Percentiles rank a stretch among this genome's conserved stretches.
phyloP scores from a whole-genome alignment of 2,113 vertebrate genomes.

The Tetrao urogallus region DNA sequence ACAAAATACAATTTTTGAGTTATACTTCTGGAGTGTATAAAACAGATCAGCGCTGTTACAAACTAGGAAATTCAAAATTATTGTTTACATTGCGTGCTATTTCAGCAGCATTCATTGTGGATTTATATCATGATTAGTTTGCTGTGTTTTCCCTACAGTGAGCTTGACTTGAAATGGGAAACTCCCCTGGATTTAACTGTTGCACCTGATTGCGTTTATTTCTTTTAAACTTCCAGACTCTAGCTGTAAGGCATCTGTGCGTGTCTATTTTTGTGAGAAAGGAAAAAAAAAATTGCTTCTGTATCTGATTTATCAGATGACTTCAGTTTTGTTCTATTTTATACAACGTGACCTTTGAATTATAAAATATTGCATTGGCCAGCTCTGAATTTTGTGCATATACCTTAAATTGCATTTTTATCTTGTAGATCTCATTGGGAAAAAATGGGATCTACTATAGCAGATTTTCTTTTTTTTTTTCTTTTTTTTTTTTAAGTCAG shows the following conservation, averaged over 20 bases:
- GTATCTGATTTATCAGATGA: constrained; percentile 37
- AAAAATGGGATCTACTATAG: background rate
- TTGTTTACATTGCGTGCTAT: constrained; percentile 60
- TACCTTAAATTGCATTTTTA: constrained; percentile 44
- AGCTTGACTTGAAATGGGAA: constrained; percentile 57
- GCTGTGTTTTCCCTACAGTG: constrained; percentile 39
- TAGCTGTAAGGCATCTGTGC: background rate
- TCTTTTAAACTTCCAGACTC: constrained; percentile 12
- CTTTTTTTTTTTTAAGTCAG: background rate
- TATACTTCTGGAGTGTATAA: constrained; percentile 52
- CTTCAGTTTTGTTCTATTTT: constrained; percentile 43
- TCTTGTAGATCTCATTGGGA: constrained; percentile 43
- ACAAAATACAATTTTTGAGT: constrained; percentile 61
- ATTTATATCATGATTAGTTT: constrained; percentile 69
- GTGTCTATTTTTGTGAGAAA: background rate
- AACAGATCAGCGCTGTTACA: constrained; percentile 52
- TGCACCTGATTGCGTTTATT: constrained; percentile 53
- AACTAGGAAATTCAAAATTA: constrained; percentile 65
- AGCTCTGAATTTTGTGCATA: constrained; percentile 15
- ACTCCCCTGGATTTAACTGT: constrained; percentile 61
- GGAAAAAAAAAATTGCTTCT: background rate
- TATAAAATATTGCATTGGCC: constrained; percentile 42
- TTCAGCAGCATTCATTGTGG: constrained; percentile 64
- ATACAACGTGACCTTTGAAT: constrained; percentile 61
- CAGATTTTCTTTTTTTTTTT: background rate